These are phyloP conservation scores for Smittia sp. DNA, from an alignment of 2,888 invertebrate species.

Conservation along the genomic window DNA sequence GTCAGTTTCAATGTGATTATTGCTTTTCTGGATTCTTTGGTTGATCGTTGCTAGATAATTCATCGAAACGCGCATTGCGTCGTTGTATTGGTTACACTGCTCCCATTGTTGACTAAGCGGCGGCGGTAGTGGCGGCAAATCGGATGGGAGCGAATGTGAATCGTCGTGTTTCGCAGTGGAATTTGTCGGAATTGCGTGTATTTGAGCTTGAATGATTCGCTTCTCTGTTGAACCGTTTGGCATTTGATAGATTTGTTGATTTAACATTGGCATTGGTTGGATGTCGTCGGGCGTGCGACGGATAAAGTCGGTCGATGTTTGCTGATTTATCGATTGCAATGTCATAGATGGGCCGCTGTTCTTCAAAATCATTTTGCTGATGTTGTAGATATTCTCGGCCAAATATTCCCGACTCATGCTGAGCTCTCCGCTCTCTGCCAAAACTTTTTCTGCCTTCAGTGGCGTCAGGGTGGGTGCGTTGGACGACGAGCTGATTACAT, in stretches of 20 bases:
- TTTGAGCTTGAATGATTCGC: slow-evolving; percentile 38
- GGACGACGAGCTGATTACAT: not conserved
- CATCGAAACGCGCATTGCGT: slow-evolving; percentile 31
- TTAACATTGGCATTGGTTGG: slow-evolving; percentile 15
- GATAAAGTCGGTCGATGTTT: not conserved
- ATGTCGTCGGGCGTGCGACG: slow-evolving; percentile 21
- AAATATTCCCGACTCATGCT: slow-evolving; percentile 35
- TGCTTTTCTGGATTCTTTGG: slow-evolving; percentile 40
- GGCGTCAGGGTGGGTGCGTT: not conserved
- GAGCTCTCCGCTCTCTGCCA: slow-evolving; percentile 13
- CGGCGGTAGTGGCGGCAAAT: not conserved
- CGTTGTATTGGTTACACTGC: slow-evolving; percentile 26
- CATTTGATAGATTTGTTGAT: slow-evolving; percentile 19
- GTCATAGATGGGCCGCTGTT: slow-evolving; percentile 20
- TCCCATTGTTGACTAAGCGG: slow-evolving; percentile 13
- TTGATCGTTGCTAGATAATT: slow-evolving; percentile 38
- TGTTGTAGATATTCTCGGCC: slow-evolving; percentile 38
- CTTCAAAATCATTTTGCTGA: slow-evolving; percentile 35
- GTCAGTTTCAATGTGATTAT: slow-evolving; percentile 35
- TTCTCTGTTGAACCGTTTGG: slow-evolving; percentile 5
- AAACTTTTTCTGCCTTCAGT: not conserved
- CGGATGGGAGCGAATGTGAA: not conserved
- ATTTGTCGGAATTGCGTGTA: slow-evolving; percentile 30
- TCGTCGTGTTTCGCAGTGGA: not conserved
- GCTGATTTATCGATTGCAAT: not conserved